Conservation (phyloP, 2,888 invertebrate species). For the Chalcis sispes region DNA sequence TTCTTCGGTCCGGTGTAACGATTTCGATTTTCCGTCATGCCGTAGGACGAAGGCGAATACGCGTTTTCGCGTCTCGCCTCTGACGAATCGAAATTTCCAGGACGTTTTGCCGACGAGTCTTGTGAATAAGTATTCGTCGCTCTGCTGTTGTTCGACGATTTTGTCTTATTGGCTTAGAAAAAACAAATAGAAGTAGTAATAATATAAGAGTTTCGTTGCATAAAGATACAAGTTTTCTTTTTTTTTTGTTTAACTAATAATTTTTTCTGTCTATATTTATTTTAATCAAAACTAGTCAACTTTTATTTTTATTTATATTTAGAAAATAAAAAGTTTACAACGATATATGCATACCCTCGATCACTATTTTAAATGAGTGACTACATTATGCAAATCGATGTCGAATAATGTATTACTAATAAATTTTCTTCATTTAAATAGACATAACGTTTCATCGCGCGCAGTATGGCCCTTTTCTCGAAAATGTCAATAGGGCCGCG, state of each 20-base stretch:
- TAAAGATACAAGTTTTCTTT: too few species aligned
- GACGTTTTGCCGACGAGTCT: slow-evolving; percentile 33
- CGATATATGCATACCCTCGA: too few species aligned
- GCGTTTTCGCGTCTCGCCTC: slow-evolving; percentile 11
- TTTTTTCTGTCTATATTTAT: too few species aligned
- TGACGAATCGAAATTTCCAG: slow-evolving; percentile 6
- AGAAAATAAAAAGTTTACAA: too few species aligned
- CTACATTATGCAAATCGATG: not conserved
- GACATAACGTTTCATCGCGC: slow-evolving; percentile 18
- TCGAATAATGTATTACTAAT: slow-evolving; percentile 18
- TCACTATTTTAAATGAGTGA: too few species aligned
- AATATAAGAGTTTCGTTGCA: too few species aligned
- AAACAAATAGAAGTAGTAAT: too few species aligned
- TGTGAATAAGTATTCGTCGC: slow-evolving; percentile 9
- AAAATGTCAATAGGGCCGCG: not conserved
- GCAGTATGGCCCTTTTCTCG: slow-evolving; percentile 1
- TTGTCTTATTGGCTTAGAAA: too few species aligned
- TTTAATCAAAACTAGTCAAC: too few species aligned
- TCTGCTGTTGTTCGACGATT: slow-evolving; percentile 44
- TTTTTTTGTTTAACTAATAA: too few species aligned
- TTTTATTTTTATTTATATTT: too few species aligned
- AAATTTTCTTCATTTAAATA: not conserved
- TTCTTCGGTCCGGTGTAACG: slow-evolving; percentile 81
- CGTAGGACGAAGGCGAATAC: slow-evolving; percentile 28
- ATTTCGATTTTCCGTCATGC: slow-evolving; percentile 40